A percentile compares a stretch with the other conserved stretches of the same genome.
phyloP scores from a whole-genome alignment of 2,113 vertebrate genomes.

The Taxidea taxus region DNA sequence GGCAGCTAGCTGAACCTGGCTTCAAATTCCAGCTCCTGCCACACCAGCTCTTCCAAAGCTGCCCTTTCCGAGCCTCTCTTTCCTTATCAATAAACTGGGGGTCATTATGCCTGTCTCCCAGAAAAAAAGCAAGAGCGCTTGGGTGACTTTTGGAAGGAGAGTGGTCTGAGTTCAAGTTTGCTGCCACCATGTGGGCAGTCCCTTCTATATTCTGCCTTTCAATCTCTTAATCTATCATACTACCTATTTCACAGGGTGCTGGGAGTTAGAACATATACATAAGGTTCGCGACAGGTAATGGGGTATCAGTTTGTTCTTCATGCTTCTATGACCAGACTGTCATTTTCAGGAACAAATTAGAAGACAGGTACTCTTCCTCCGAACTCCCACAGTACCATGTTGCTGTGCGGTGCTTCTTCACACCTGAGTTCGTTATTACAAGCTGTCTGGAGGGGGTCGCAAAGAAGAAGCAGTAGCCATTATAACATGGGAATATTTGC shows the following conservation, averaged over 20 bases:
- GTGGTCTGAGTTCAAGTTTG: background rate
- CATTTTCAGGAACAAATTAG: background rate
- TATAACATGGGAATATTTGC: background rate
- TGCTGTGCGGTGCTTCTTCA: no score
- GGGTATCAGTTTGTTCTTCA: background rate
- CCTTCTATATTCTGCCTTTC: background rate
- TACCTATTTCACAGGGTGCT: background rate
- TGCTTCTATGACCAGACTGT: background rate
- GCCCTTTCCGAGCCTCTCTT: background rate
- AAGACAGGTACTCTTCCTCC: background rate
- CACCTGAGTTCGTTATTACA: background rate
- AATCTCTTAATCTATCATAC: background rate
- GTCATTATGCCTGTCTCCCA: background rate
- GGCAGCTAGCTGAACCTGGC: background rate
- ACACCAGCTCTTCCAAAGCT: background rate
- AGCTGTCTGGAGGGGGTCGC: background rate
- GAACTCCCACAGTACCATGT: background rate
- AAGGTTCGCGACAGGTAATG: background rate
- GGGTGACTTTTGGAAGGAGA: background rate
- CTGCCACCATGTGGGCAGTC: background rate
- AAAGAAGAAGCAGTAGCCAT: background rate
- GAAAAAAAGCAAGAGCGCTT: fast-evolving
- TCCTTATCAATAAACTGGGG: background rate
- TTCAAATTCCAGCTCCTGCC: background rate
- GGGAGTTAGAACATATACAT: background rate